Evolutionary conservation across 2,113 vertebrate species (phyloP).

Genomic region (Ptyas mucosa): DNA sequence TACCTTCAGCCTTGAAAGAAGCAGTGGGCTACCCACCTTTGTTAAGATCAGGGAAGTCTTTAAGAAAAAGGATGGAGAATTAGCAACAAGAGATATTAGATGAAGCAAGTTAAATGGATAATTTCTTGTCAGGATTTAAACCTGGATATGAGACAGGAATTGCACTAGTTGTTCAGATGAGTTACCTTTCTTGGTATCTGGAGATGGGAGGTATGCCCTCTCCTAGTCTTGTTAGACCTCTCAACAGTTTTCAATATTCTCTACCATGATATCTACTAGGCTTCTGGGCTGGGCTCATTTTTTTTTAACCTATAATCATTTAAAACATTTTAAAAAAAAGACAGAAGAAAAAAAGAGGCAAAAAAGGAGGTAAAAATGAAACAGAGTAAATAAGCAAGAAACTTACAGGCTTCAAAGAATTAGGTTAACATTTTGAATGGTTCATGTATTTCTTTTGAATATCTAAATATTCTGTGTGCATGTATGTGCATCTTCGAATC

Average conservation of each 20-base stretch:
- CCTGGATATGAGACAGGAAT: neutral
- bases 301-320: neutral
- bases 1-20: neutral
- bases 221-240: neutral
- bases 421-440: neutral
- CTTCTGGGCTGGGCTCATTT: neutral
- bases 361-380: neutral
- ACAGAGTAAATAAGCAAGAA: neutral
- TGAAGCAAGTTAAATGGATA: neutral
- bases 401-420: neutral
- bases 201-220: neutral
- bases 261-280: neutral
- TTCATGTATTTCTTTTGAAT: neutral
- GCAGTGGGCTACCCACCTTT: neutral
- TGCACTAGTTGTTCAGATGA: neutral
- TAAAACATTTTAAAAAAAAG: neutral
- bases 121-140: neutral
- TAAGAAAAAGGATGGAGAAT: neutral
- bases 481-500: neutral
- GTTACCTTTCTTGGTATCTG: neutral
- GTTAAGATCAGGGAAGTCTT: neutral
- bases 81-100: neutral
- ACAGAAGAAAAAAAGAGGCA: neutral
- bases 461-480: neutral
- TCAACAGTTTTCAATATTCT: neutral